Evolutionary conservation across 1,140 invertebrate species (phyloP), one percentile per base, ranked within the genome.

Genomic region (Harpegnathos saltator): DNA sequence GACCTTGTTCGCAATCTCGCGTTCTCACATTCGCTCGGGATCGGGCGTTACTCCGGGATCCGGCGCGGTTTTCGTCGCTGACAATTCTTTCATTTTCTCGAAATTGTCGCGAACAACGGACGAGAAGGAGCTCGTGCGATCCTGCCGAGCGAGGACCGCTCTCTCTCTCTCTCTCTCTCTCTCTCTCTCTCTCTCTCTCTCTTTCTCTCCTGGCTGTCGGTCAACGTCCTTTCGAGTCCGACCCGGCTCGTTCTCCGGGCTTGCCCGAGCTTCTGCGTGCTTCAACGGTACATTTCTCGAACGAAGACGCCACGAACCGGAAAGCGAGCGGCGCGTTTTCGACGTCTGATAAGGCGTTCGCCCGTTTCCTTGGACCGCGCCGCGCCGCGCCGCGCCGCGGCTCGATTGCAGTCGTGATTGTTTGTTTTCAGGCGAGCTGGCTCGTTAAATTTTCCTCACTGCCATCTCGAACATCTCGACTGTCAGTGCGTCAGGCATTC

Each of bases 241-340:
- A 74, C 11, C 38, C 50, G 48, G 29, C 7, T 19, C 50, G 50
- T 56, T 17, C 52, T 44, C 33, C 50, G 22, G 50, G 29, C 38
- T 80, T 24, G 52, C 14, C 1, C 24, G 54, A 80, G 33, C 54
- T 80, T 71, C 65, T 80, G 65, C 33, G 33, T 69, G 33, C 33
- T 48, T 71, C 63, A 58, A 48, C 54, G 75, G 52, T 69, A 48
- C 52, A 78, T 58, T 48, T 69, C 61, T 66, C 63, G 12, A 26
- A 61, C 38, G 38, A 17, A 80, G 38, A 58, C 33, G 52, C 19
- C 33, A 15, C 12, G 62, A 68, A 68, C 29, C 24, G 65, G 65
- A 80, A 80, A 80, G 33, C 44, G 73, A 65, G n/a, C 52, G 38
- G n/a, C 33, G 22, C 38, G 22, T 78, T 78, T 69, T 59, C 33